Base-by-base conservation (phyloP, 1,140 invertebrate genomes). In the Notospermus geniculatus region DNA sequence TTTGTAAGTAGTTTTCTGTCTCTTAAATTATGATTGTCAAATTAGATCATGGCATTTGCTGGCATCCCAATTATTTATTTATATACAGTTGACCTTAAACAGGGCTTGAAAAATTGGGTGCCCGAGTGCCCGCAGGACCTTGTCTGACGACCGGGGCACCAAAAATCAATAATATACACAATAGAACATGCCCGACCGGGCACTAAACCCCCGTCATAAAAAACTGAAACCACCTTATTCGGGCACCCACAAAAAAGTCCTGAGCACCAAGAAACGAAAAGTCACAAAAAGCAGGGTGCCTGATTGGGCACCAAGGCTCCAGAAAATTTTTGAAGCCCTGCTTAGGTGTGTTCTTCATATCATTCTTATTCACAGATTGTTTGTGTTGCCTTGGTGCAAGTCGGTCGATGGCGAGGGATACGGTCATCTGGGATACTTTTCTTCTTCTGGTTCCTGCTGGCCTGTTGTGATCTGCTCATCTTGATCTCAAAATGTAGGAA, bases 391-490 rank as follows among this genome's bases (percentile, higher is more conserved):
- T 50, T 78, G 23, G 23, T 74, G 11, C 66, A 76, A 58, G 58
- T 76, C 67, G 93, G 94, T 76, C 87, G 87, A 74, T 90, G 89
- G 77, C 86, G 87, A 84, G 94, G 93, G 28, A 83, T 95, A 63
- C 83, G 89, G 69, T 90, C 91, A 15, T 95, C 93, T 17, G 93
- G 93, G 25, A 83, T 92, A 53, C 81, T 92, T 67, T 94, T 95
- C 76, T 79, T 92, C 43, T 97, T 95, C 82, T 97, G 92, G 92
- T 83, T 93, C 28, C 75, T 92, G 2, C 74, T 91, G 50, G 77
- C 83, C 4, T 13, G 94, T 28, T 88, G 86, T 66, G 89, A 89
- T 32, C 78, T 88, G 63, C 83, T 91, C 22, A 88, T 89, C 70
- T 90, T 90, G 69, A 84, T 91, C 68, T 77, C 75, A n/a, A 67